Evolutionary conservation across 1,140 invertebrate species (phyloP).

Genomic region (Ganaspis sp.): DNA sequence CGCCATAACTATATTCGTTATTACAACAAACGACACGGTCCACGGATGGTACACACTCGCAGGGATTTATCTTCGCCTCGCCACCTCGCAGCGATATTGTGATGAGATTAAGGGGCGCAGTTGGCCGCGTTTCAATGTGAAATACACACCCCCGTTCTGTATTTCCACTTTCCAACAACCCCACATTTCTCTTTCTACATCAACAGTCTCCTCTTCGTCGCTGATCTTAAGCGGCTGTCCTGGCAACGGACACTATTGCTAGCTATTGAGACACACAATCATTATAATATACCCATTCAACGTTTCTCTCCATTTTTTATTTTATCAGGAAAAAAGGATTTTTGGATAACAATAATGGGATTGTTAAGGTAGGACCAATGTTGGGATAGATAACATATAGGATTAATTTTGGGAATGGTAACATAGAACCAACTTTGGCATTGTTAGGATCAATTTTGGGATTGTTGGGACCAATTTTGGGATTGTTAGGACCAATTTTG

Average conservation of each 20-base stretch:
- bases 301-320: neutral
- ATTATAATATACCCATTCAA: neutral
- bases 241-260: slow-evolving; percentile 4
- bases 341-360: neutral
- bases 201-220: neutral
- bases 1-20: slow-evolving; percentile 59
- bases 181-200: slow-evolving; percentile 4
- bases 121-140: slow-evolving; percentile 75
- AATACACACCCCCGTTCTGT: slow-evolving; percentile 60
- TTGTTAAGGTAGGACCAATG: no score
- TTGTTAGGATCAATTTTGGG: no score
- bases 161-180: slow-evolving; percentile 51
- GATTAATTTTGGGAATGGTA: no score
- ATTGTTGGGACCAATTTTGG: no score
- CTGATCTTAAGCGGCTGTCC: slow-evolving; percentile 45
- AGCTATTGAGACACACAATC: neutral
- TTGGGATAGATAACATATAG: no score
- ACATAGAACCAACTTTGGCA: no score
- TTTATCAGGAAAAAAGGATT: neutral
- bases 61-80: slow-evolving; percentile 72
- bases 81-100: slow-evolving; percentile 74
- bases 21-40: slow-evolving; percentile 61
- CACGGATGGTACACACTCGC: slow-evolving; percentile 52
- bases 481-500: no score
- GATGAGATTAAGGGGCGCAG: slow-evolving; percentile 74